Evolutionary conservation across 2,797 vertebrate genomes (phyloP).

Genomic region (Hyperoplus lanceolatus): DNA sequence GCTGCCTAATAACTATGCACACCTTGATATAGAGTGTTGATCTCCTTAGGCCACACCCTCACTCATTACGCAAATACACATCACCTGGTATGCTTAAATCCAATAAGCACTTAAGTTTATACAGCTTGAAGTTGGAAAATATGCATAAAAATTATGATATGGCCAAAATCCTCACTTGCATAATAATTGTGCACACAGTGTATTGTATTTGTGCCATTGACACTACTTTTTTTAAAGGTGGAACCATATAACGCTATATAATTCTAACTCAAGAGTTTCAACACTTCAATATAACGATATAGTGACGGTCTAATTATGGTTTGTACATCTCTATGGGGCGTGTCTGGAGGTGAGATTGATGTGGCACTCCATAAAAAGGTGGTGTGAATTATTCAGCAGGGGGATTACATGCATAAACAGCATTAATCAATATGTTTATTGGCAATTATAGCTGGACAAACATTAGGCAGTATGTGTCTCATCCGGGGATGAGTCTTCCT

Average conservation of each 20-base stretch:
- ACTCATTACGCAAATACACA: too few species aligned
- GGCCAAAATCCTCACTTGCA: too few species aligned
- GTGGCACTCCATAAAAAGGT: conserved; percentile 75
- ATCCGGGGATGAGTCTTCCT: conserved; percentile 48
- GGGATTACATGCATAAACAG: conserved; percentile 82
- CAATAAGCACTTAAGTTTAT: too few species aligned
- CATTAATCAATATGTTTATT: conserved; percentile 81
- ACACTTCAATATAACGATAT: conserved; percentile 35
- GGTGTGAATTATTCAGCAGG: conserved; percentile 85
- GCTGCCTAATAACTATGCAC: too few species aligned
- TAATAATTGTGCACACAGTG: too few species aligned
- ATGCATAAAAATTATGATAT: too few species aligned
- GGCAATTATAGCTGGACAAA: conserved; percentile 68
- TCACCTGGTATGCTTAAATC: too few species aligned
- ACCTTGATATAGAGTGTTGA: too few species aligned
- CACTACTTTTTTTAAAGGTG: too few species aligned
- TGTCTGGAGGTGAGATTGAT: conserved; percentile 76
- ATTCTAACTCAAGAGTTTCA: conserved; percentile 13
- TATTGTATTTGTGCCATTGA: not conserved
- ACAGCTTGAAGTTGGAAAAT: too few species aligned
- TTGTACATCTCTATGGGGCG: conserved; percentile 26
- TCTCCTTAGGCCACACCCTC: too few species aligned
- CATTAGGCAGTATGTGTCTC: conserved; percentile 52
- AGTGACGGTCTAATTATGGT: conserved; percentile 41
- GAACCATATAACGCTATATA: not conserved